A percentile compares a stretch with the other conserved stretches of the same genome.
phyloP scores from a whole-genome alignment of 1,140 invertebrate genomes.

The Pantala flavescens region DNA sequence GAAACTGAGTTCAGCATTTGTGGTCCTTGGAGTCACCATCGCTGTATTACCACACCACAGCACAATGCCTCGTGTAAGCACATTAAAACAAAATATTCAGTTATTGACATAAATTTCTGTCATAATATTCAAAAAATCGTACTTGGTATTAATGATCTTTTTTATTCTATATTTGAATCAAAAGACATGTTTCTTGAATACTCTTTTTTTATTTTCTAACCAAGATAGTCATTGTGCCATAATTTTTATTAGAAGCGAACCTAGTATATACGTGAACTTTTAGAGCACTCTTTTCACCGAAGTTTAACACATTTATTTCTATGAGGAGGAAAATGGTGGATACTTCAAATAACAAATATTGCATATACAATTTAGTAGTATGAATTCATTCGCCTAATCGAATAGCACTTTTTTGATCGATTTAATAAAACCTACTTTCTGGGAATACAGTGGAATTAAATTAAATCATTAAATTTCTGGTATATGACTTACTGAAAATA shows the following conservation, averaged over 20 bases:
- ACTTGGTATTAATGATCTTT: not conserved
- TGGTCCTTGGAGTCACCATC: not conserved
- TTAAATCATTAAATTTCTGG: too few relatives aligned
- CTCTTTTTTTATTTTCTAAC: not conserved
- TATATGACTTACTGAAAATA: too few relatives aligned
- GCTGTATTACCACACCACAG: not conserved
- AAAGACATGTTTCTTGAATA: not conserved
- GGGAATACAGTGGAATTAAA: too few relatives aligned
- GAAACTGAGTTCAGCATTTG: constrained; percentile 9
- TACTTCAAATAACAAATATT: not conserved
- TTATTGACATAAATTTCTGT: constrained; percentile 5
- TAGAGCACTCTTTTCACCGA: not conserved
- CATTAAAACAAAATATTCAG: constrained; percentile 10
- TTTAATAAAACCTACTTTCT: too few relatives aligned
- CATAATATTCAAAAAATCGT: not conserved
- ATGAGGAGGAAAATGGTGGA: constrained; percentile 8
- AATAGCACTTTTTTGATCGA: too few relatives aligned
- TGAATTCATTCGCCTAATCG: too few relatives aligned
- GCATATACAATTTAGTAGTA: too few relatives aligned
- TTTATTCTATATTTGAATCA: not conserved
- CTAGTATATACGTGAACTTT: not conserved
- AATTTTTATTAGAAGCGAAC: not conserved
- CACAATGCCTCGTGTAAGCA: constrained; percentile 4
- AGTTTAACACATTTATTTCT: not conserved
- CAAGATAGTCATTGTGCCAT: not conserved